Evolutionary conservation across 2,888 invertebrate genomes (phyloP).

Genomic region (Drosophila diplacantha): DNA sequence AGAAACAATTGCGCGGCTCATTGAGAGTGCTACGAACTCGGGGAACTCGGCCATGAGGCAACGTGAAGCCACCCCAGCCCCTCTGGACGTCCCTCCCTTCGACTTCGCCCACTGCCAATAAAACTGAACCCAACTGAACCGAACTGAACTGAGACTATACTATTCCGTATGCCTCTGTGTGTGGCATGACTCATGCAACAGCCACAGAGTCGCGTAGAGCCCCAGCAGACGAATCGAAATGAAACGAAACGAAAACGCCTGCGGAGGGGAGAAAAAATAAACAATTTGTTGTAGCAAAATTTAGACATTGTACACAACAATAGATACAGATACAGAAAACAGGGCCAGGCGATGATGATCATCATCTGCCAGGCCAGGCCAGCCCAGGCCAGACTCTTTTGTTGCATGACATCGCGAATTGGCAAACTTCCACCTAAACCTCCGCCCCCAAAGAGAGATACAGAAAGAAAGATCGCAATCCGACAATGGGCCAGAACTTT

Average conservation of each 20-base stretch:
- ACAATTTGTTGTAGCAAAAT: constrained; percentile 70
- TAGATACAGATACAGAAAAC: constrained; percentile 42
- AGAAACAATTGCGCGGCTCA: constrained; percentile 64
- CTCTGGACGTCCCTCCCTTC: constrained; percentile 21
- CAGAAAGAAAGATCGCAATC: constrained; percentile 19
- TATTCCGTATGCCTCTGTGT: constrained; percentile 34
- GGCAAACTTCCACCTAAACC: constrained; percentile 48
- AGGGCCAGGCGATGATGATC: constrained; percentile 35
- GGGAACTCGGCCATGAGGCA: constrained; percentile 46
- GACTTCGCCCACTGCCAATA: constrained; percentile 66
- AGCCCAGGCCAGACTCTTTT: constrained; percentile 52
- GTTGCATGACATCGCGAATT: constrained; percentile 71
- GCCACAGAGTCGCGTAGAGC: constrained; percentile 22
- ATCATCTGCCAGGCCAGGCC: constrained; percentile 31
- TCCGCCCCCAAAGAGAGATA: background rate
- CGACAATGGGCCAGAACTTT: constrained; percentile 37
- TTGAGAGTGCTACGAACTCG: constrained; percentile 69
- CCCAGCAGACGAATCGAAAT: constrained; percentile 57
- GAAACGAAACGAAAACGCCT: constrained; percentile 54
- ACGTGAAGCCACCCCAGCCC: constrained; percentile 35
- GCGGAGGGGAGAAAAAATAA: constrained; percentile 30
- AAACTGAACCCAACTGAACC: constrained; percentile 62
- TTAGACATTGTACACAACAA: constrained; percentile 62
- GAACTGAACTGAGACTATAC: constrained; percentile 50
- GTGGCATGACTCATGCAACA: constrained; percentile 69